Evolutionary conservation across 2,888 invertebrate genomes (phyloP), one percentile per base, ranked within the genome.

Genomic region (Crossocerus cetratus): DNA sequence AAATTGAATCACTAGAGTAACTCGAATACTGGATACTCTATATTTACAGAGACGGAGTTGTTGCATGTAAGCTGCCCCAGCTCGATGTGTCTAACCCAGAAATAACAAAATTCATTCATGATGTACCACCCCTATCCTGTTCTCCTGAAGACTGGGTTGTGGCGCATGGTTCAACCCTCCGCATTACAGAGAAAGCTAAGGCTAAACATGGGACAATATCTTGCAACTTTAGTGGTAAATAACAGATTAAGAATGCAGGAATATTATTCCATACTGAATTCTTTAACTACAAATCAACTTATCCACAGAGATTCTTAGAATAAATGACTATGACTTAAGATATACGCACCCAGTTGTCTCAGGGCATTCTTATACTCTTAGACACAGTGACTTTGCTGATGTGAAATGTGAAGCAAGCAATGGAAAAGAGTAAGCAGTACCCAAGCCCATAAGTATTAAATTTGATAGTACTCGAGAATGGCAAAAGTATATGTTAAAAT

Each of bases 81-180:
- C 89, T 96, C 70, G 93, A 94, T 5, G 90, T 95, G 43, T 92
- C 93, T 83, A 93, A 94, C 74, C 93, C 94, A 5, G 95, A 95
- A 83, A 94, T 97, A 44, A 94, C 93, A 90, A 93, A 93, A 86
- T 96, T 95, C 83, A 93, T 96, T 70, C 92, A 92, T 77, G 88
- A 92, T 13, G 91, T 93, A 14, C 92, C 93, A 0, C 92, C 93
- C 0, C 91, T 97, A 2, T 90, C 92, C 14, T 98, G 98, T 86
- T 91, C 92, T 13, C 90, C 86, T 84, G 92, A 89, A 74, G 95
- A 97, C 87, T 98, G 97, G 98, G 96, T 97, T 1, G 92, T 91
- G 81, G 95, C 90, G 20, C 82, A 91, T 86, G 91, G 91, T 43
- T 91, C 91, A 0, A 90, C 86, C 76, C 92, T 93, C 72, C 88